Evolutionary conservation across 1,140 invertebrate species (phyloP).

Genomic region (Hypothenemus hampei): DNA sequence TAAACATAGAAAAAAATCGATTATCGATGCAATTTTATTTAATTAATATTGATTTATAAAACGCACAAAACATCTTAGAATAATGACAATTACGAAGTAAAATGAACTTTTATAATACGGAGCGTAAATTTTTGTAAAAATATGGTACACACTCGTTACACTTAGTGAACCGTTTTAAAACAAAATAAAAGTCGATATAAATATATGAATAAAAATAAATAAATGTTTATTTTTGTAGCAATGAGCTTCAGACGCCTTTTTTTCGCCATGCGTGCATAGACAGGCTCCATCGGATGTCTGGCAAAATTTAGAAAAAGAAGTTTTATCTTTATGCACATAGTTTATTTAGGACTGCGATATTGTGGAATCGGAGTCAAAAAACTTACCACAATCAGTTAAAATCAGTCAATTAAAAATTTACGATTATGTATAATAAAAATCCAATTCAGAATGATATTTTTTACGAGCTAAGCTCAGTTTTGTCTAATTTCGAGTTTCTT

Average conservation of each 20-base stretch:
- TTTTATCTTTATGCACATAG: slow-evolving; percentile 44
- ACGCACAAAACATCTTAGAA: slow-evolving; percentile 27
- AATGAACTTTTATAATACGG: slow-evolving; percentile 9
- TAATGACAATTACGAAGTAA: too few species aligned
- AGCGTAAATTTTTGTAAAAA: slow-evolving; percentile 4
- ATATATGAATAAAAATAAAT: slow-evolving; percentile 12
- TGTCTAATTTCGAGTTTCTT: too few species aligned
- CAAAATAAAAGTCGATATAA: slow-evolving; percentile 4
- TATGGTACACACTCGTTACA: background rate
- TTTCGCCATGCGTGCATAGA: slow-evolving; percentile 23
- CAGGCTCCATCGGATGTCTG: slow-evolving; percentile 28
- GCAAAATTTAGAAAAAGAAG: slow-evolving; percentile 36
- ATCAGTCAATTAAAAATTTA: slow-evolving; percentile 34
- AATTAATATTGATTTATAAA: slow-evolving; percentile 10
- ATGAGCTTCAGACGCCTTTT: slow-evolving; percentile 11
- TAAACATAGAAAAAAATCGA: background rate
- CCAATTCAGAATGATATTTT: too few species aligned
- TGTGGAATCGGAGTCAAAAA: slow-evolving; percentile 36
- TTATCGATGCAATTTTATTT: slow-evolving; percentile 6
- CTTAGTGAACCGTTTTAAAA: slow-evolving; percentile 15
- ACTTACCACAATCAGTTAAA: slow-evolving; percentile 31
- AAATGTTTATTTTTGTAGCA: slow-evolving; percentile 26
- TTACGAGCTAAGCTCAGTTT: too few species aligned
- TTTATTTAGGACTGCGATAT: slow-evolving; percentile 43
- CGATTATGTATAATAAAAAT: too few species aligned